Evolutionary conservation across 2,888 invertebrate species (phyloP).

Genomic region (Ophion costatus): DNA sequence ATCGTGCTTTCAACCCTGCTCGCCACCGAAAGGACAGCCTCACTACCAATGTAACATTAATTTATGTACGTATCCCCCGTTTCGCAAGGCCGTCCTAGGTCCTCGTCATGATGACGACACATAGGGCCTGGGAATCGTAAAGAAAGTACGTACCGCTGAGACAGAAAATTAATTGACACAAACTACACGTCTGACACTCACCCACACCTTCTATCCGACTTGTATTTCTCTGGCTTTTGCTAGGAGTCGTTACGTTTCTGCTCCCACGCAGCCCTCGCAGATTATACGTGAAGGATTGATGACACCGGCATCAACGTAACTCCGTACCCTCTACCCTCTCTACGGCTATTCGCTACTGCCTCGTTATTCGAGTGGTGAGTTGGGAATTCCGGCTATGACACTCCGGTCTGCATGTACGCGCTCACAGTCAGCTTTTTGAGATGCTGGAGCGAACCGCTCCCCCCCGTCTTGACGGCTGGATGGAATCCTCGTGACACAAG

Average conservation of each 20-base stretch:
- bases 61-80: constrained; percentile 13
- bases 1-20: constrained; percentile 11
- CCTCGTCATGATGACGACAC: constrained; percentile 12
- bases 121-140: constrained; percentile 38
- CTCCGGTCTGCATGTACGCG: background rate
- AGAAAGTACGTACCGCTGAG: constrained; percentile 56
- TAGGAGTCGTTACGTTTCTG: constrained; percentile 38
- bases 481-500: background rate
- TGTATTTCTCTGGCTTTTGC: constrained; percentile 31
- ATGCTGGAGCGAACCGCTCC: background rate
- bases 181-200: constrained; percentile 24
- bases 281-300: constrained; percentile 40
- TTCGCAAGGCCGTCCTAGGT: constrained; percentile 12
- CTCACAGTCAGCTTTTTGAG: background rate
- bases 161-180: constrained; percentile 72
- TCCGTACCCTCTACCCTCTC: background rate
- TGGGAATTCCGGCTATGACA: constrained; percentile 19
- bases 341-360: background rate
- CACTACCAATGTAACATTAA: constrained; percentile 26
- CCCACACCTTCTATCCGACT: constrained; percentile 13
- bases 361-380: constrained; percentile 15
- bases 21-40: constrained; percentile 5
- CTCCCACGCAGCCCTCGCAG: constrained; percentile 12
- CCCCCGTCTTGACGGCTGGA: background rate
- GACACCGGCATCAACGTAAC: constrained; percentile 15